Base-by-base conservation (phyloP, 2,888 invertebrate genomes). In the Tethea ocularis region DNA sequence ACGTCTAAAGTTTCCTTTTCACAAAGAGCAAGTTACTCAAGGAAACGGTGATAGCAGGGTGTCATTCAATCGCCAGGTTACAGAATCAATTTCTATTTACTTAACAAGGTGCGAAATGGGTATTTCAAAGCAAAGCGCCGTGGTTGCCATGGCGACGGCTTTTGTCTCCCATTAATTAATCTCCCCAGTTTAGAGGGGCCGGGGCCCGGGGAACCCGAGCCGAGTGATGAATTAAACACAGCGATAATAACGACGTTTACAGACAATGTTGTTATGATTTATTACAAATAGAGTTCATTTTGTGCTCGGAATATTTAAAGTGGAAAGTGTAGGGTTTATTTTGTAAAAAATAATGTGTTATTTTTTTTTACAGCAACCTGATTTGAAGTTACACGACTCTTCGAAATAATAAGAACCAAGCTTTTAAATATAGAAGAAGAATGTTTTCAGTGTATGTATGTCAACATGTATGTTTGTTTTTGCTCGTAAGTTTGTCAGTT, bases 231-330 rank as follows among this genome's bases (percentile, higher is more conserved):
- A 64, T 67, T 61, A 64, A 62, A 64, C 64, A 63, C 57, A 62
- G 64, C 59, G 62, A 63, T 62, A 66, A 62, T 62, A 66, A 60
- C 59, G 60, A 64, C 29, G 58, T 41, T n/a, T 23, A 57, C 54
- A 57, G 63, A 66, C 64, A 72, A 72, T 64, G 62, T 52, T 55
- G 51, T 56, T 46, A 56, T 67, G 61, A 68, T 72, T 71, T 61
- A 72, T 67, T 22, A 53, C 52, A 53, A 56, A 59, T 60, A 57
- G 63, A 68, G 63, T 57, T 58, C 52, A 56, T 63, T 46, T 46
- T 46, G 46, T 46, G 46, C 20, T 7, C 10, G 20, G 46, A 46
- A 20, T 46, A 46, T n/a, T 46, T 46, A 5, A 46, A 46, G 46
- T 46, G 20, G 20, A 10, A 20, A 46, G 10, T 10, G 46, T 46